phyloP scores from a whole-genome alignment of 2,888 invertebrate genomes.

The Epinotia ramella region DNA sequence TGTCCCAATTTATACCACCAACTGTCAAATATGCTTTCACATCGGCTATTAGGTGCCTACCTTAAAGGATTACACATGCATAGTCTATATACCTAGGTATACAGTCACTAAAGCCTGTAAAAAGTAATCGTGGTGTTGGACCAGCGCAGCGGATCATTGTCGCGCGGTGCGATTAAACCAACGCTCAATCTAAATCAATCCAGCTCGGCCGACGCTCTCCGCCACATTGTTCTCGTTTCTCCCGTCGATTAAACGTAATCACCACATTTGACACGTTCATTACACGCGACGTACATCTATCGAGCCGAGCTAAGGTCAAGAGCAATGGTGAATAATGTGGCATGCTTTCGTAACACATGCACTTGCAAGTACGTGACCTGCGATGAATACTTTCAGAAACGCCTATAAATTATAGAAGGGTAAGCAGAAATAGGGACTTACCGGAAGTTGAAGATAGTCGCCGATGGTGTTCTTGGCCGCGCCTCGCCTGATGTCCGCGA shows the following conservation, averaged over 20 bases:
- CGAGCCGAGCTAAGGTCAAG: constrained; percentile 65
- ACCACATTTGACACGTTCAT: constrained; percentile 73
- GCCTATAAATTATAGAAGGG: constrained; percentile 45
- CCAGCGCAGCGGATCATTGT: constrained; percentile 62
- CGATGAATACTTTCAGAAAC: constrained; percentile 17
- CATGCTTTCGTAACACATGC: constrained; percentile 45
- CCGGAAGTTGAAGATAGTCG: constrained; percentile 88
- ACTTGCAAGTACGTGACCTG: constrained; percentile 43
- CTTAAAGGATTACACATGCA: too few relatives aligned
- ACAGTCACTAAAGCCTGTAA: neutral
- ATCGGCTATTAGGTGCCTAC: too few relatives aligned
- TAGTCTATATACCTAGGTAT: neutral
- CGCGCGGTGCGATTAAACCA: constrained; percentile 66
- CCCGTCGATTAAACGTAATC: constrained; percentile 74
- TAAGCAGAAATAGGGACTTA: constrained; percentile 73
- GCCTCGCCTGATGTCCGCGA: constrained; percentile 87
- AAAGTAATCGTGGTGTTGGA: neutral
- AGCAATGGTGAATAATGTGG: constrained; percentile 63
- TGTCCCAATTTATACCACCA: too few relatives aligned
- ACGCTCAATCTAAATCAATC: constrained; percentile 76
- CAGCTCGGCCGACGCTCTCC: constrained; percentile 58
- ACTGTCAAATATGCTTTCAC: too few relatives aligned
- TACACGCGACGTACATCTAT: constrained; percentile 58
- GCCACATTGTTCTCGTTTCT: constrained; percentile 74
- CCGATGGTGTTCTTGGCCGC: constrained; percentile 87